These are phyloP conservation scores for Hippoglossus stenolepis DNA, from an alignment of 2,113 vertebrate species.

Conservation along the genomic window DNA sequence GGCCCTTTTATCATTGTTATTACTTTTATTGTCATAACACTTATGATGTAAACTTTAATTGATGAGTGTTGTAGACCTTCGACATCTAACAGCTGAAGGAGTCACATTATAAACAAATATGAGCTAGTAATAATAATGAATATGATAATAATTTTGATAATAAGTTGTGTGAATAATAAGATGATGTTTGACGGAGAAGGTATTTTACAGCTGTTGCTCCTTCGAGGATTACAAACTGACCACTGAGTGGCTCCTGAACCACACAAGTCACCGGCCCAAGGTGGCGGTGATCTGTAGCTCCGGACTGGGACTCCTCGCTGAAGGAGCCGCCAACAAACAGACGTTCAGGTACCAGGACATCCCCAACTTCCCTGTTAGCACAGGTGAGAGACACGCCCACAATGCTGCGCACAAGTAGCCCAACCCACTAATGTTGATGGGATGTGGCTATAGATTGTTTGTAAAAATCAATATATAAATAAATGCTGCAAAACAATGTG, in stretches of 20 bases:
- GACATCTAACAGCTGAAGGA: too few species aligned
- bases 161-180: background rate
- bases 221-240: constrained; percentile 79
- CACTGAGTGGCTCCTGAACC: constrained; percentile 78
- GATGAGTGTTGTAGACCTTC: too few species aligned
- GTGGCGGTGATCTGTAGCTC: constrained; percentile 80
- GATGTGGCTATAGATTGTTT: too few species aligned
- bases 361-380: constrained; percentile 82
- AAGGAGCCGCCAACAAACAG: constrained; percentile 68
- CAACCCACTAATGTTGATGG: too few species aligned
- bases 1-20: too few species aligned
- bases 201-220: constrained; percentile 71
- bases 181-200: background rate
- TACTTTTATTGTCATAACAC: too few species aligned
- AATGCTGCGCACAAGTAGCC: background rate
- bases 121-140: background rate
- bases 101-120: too few species aligned
- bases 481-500: too few species aligned
- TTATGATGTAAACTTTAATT: too few species aligned
- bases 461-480: too few species aligned
- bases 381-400: constrained; percentile 63
- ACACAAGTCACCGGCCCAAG: constrained; percentile 72
- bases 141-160: background rate
- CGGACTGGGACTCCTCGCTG: constrained; percentile 76
- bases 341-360: constrained; percentile 79